Percentiles rank a stretch among this genome's conserved stretches.
Conservation (phyloP, 2,113 vertebrate species). For the Petromus typicus region DNA sequence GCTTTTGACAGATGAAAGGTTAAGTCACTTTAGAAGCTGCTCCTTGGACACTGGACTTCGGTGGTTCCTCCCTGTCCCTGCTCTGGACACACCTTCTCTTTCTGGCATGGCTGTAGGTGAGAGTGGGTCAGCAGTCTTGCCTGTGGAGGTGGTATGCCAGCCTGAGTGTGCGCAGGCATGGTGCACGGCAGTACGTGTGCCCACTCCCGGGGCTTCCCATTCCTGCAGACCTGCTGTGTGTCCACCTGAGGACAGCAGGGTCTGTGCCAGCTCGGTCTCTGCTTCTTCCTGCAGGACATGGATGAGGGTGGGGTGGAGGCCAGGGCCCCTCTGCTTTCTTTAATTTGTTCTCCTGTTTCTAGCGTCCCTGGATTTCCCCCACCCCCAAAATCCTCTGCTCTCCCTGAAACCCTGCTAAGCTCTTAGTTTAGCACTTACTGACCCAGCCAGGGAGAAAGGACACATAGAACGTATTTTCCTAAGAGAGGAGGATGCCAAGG, state of each 20-base stretch:
- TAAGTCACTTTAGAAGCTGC: background rate
- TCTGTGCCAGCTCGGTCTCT: background rate
- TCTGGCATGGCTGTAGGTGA: background rate
- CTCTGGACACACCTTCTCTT: background rate
- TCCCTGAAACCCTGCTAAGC: background rate
- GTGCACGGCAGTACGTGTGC: background rate
- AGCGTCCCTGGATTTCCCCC: background rate
- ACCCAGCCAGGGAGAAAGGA: background rate
- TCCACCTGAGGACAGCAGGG: background rate
- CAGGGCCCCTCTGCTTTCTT: background rate
- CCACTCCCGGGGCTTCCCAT: background rate
- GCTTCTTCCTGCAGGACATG: background rate
- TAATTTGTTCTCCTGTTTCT: background rate
- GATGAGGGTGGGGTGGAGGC: background rate
- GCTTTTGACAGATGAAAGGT: background rate
- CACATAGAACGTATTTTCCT: background rate
- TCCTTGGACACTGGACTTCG: background rate
- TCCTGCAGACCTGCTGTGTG: background rate
- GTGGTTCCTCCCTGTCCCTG: background rate
- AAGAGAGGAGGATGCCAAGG: background rate
- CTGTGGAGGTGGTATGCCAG: background rate
- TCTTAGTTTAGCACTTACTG: conserved; percentile 26
- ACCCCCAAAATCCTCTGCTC: background rate
- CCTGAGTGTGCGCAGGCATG: background rate
- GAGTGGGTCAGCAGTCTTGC: background rate